Conservation (phyloP, 2,113 vertebrate species). For the Paratilapia polleni region DNA sequence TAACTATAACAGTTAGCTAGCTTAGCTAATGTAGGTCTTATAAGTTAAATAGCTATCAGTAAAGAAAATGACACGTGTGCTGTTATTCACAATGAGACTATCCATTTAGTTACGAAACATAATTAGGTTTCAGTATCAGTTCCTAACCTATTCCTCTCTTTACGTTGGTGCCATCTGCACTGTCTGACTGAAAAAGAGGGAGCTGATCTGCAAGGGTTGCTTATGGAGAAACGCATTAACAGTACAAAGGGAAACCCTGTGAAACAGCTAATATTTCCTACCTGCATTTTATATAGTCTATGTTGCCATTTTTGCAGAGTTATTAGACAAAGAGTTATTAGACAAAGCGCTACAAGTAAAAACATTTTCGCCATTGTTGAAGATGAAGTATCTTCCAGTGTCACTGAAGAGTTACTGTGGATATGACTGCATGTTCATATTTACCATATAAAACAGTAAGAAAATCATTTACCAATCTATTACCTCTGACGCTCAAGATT, state of each 20-base stretch:
- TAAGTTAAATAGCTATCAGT: background rate
- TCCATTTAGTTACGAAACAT: fast-evolving
- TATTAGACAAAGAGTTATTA: fast-evolving
- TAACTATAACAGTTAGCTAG: background rate
- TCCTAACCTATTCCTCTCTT: background rate
- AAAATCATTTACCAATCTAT: background rate
- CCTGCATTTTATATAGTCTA: background rate
- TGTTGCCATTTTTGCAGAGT: background rate
- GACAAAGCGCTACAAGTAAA: background rate
- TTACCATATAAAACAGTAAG: background rate
- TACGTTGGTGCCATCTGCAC: background rate
- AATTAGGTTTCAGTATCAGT: background rate
- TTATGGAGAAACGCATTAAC: background rate
- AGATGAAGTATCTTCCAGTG: background rate
- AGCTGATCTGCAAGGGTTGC: background rate
- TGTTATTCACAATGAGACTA: too few species aligned
- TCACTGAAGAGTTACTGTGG: background rate
- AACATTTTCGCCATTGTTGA: background rate
- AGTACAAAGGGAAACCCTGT: background rate
- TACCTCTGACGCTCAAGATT: background rate
- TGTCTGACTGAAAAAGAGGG: background rate
- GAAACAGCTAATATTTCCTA: background rate
- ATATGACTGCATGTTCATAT: background rate
- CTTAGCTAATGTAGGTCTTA: background rate
- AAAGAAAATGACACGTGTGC: background rate